Conservation (phyloP, 2,888 invertebrate genomes). For the Drosophila ustulata region DNA sequence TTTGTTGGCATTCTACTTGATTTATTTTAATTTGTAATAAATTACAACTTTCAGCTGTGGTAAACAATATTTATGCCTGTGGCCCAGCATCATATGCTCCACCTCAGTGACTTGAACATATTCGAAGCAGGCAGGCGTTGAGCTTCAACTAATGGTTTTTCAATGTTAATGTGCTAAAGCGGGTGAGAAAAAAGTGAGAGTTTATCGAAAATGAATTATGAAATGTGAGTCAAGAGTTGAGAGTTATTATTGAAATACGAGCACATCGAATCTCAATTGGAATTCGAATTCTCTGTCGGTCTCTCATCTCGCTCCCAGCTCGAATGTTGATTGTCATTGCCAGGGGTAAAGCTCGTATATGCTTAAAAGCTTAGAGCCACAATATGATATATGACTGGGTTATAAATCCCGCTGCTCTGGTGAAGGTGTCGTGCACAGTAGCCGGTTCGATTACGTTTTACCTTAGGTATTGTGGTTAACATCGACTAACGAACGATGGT, state of each 20-base stretch:
- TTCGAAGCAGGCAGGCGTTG: slow-evolving; percentile 42
- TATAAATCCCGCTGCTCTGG: slow-evolving; percentile 21
- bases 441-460: slow-evolving; percentile 23
- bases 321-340: slow-evolving; percentile 52
- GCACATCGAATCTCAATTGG: slow-evolving; percentile 31
- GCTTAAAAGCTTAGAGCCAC: slow-evolving; percentile 26
- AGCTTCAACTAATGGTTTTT: slow-evolving; percentile 64
- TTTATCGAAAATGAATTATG: slow-evolving; percentile 74
- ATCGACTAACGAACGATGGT: slow-evolving; percentile 13
- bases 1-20: slow-evolving; percentile 58
- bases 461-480: slow-evolving; percentile 31
- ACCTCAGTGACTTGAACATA: slow-evolving; percentile 44
- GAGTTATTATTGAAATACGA: slow-evolving; percentile 65
- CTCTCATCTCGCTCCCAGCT: slow-evolving; percentile 4
- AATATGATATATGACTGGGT: slow-evolving; percentile 39
- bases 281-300: slow-evolving; percentile 6
- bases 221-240: slow-evolving; percentile 62
- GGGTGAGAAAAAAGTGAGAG: slow-evolving; percentile 71
- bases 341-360: slow-evolving; percentile 24
- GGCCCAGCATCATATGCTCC: slow-evolving; percentile 43
- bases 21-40: slow-evolving; percentile 82
- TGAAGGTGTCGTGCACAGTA: slow-evolving; percentile 46
- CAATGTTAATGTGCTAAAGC: slow-evolving; percentile 70
- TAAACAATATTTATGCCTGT: slow-evolving; percentile 65
- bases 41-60: slow-evolving; percentile 74